These are phyloP conservation scores for Pseudomyrmex gracilis DNA, from an alignment of 1,140 invertebrate genomes.

Conservation along the genomic window DNA sequence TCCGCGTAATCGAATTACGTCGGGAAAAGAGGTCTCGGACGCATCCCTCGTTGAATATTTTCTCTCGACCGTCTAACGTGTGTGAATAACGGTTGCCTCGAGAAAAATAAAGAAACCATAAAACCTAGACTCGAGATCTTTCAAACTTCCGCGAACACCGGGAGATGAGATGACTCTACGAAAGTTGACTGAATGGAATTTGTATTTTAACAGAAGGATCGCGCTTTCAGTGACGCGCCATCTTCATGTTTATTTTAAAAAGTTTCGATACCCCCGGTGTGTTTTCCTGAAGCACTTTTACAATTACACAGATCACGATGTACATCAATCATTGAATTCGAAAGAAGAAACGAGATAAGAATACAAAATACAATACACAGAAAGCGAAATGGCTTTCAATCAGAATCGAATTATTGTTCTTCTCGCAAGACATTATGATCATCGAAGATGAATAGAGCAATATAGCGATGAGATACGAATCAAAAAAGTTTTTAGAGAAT, in stretches of 20 bases:
- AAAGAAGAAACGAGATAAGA: background rate
- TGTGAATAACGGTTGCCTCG: conserved; percentile 33
- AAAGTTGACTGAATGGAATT: conserved; percentile 46
- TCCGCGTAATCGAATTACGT: conserved; percentile 52
- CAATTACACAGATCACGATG: conserved; percentile 1
- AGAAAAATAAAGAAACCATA: conserved; percentile 33
- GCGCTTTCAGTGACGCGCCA: conserved; percentile 1
- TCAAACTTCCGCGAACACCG: conserved; percentile 26
- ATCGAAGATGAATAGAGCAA: background rate
- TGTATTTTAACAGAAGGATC: conserved; percentile 36
- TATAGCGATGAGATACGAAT: background rate
- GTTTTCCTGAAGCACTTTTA: conserved; percentile 13
- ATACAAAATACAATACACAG: background rate
- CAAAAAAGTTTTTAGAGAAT: background rate
- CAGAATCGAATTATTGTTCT: background rate
- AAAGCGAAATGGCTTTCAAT: background rate
- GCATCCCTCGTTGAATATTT: conserved; percentile 44
- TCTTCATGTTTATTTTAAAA: conserved; percentile 34
- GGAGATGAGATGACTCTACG: conserved; percentile 29
- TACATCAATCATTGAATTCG: conserved; percentile 3
- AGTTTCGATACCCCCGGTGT: background rate
- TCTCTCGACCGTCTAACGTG: conserved; percentile 26
- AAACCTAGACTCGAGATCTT: conserved; percentile 31
- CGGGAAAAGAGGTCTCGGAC: conserved; percentile 6
- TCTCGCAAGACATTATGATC: background rate